Base-by-base conservation (phyloP, 2,113 vertebrate species). In the Myotis lucifugus region DNA sequence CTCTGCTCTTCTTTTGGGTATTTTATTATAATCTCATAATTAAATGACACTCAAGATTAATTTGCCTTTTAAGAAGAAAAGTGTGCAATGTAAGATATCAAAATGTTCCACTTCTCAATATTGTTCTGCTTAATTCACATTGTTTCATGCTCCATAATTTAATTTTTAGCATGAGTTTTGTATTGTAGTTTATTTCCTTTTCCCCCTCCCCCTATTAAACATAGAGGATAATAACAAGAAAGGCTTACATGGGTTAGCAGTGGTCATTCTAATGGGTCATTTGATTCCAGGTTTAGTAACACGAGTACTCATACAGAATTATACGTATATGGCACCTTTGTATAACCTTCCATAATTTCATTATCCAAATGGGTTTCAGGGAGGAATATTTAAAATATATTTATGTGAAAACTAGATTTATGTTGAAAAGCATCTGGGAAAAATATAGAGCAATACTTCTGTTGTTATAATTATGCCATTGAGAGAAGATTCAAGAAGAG, bases 321-420 rank as follows among this genome's bases (percentile, higher is more conserved):
- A 95, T 85, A 97, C 77, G 82, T 97, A 73, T 93, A 97, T 97
- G 97, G 97, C 82, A 95, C 91, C 93, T 97, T 97, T 93, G 77
- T 85, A 89, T 97, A 95, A 90, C 29, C 92, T 93, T 97, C 93
- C 91, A 97, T 97, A 98, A 98, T 98, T 98, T 97, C 86, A 97
- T 98, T 97, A 98, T 97, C 94, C 93, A 82, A 93, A 90, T 97
- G 85, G 96, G 77, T 95, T 96, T 96, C 79, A 95, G 61, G 85
- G 85, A 97, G 93, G 95, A 85, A 88, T 89, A 97, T 95, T 98
- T 98, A 97, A 98, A 97, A 97, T 97, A 95, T 96, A 96, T 97
- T 96, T 97, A 95, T 97, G 85, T 95, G 69, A 97, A 98, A 98
- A 97, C 98, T 97, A 97, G 95, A 96, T 98, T 98, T 97, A 97